Base-by-base conservation (phyloP, 2,113 vertebrate genomes). In the Romanogobio albipinnatus region DNA sequence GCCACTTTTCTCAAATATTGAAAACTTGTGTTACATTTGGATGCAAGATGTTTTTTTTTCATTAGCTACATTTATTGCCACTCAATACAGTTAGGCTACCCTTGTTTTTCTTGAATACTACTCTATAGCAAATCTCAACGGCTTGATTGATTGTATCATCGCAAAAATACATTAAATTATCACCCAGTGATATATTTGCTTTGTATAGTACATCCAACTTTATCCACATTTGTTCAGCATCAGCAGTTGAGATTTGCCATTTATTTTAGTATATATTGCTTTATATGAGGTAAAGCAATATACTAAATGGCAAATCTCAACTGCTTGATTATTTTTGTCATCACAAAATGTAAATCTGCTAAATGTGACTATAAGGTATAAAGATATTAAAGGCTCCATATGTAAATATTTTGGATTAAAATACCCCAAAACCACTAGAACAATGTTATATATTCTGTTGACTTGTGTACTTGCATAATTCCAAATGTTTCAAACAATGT, bases 1-100 rank as follows among this genome's bases (percentile, higher is more conserved):
- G 22, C 70, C 43, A 73, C 39, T 73, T 73, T 73, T 73, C 39
- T 49, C 71, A 24, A 24, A 47, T 22, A 74, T 74, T 74, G 39
- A 74, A 74, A 71, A 39, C 36, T 71, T 43, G 62, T 29, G 29
- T 43, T 43, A 70, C 33, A 43, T 70, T 71, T 71, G 36, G 43
- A 45, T 45, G 39, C 10, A 2, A n/a, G 39, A n/a, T 1, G 3
- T 0, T 15, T 51, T 5, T 39, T 70, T 70, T 43, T 70, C 19
- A 9, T 5, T 5, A 43, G 39, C 19, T n/a, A 2, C 3, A 11
- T 71, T 11, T n/a, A 73, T 45, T 73, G 45, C 10, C 68, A 45
- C 22, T 45, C 22, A 45, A 45, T 45, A 73, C 39, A 14, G 15
- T 68, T 68, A 22, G 39, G 5, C 68, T 73, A 14, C 39, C 22